These are phyloP conservation scores for Cryptophagus acutangulus DNA, from an alignment of 2,888 invertebrate species.

Conservation along the genomic window DNA sequence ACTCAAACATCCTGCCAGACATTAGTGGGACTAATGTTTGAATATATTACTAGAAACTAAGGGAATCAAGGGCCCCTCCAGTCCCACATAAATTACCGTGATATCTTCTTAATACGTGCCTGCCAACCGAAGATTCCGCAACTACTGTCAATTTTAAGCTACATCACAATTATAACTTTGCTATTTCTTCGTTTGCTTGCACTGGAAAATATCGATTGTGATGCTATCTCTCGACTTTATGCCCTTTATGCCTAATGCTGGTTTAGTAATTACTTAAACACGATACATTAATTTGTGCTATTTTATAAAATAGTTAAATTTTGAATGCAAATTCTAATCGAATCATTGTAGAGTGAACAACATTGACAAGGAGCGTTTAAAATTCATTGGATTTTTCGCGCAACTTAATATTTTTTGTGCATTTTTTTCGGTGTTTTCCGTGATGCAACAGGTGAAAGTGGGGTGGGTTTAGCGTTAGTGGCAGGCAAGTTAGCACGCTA, in stretches of 20 bases:
- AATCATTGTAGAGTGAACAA: too few relatives aligned
- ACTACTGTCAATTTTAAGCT: constrained; percentile 39
- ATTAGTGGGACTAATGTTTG: constrained; percentile 48
- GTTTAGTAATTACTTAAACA: too few relatives aligned
- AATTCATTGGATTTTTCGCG: constrained; percentile 44
- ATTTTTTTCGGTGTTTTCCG: constrained; percentile 2
- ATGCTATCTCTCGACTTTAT: too few relatives aligned
- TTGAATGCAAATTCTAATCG: too few relatives aligned
- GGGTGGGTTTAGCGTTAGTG: constrained; percentile 16
- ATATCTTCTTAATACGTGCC: constrained; percentile 48
- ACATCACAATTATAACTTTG: constrained; percentile 27
- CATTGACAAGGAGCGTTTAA: too few relatives aligned
- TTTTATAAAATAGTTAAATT: too few relatives aligned
- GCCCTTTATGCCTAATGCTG: too few relatives aligned
- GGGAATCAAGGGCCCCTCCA: constrained; percentile 35
- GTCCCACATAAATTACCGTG: constrained; percentile 42
- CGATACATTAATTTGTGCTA: too few relatives aligned
- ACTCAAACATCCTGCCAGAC: constrained; percentile 47
- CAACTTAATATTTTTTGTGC: constrained; percentile 1
- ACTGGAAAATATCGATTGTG: too few relatives aligned
- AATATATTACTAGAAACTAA: constrained; percentile 43
- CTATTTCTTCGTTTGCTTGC: constrained; percentile 4
- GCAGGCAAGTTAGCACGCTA: constrained; percentile 21
- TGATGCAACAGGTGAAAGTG: constrained; percentile 36
- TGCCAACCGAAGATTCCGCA: constrained; percentile 41